These are phyloP conservation scores for Abrostola triplasia DNA, from an alignment of 2,888 invertebrate genomes.

Conservation along the genomic window DNA sequence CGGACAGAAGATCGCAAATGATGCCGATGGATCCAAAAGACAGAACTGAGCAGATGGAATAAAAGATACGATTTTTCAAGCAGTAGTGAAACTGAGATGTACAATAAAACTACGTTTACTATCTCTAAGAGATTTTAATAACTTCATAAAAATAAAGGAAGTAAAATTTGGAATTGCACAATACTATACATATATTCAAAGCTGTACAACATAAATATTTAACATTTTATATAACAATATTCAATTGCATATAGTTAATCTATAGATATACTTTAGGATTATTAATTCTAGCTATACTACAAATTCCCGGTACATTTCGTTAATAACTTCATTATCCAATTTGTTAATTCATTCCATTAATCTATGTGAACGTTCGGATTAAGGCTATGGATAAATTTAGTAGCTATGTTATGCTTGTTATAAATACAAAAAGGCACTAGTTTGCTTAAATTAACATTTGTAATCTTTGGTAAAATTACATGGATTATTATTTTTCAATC, in stretches of 20 bases:
- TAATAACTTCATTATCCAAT: slow-evolving; percentile 20
- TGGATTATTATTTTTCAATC: slow-evolving; percentile 29
- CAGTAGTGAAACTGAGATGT: neutral
- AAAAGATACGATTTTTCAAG: neutral
- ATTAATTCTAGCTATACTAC: slow-evolving; percentile 34
- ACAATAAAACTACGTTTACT: slow-evolving; percentile 53
- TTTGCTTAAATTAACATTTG: slow-evolving; percentile 51
- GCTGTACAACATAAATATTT: slow-evolving; percentile 60
- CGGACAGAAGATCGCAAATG: no score
- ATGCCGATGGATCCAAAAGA: no score
- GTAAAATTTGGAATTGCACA: slow-evolving; percentile 64
- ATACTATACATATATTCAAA: slow-evolving; percentile 59
- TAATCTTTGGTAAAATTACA: slow-evolving; percentile 57
- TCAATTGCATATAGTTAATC: slow-evolving; percentile 35
- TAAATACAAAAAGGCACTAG: slow-evolving; percentile 53
- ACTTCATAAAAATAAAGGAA: slow-evolving; percentile 57
- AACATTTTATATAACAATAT: slow-evolving; percentile 55
- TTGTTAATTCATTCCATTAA: slow-evolving; percentile 9
- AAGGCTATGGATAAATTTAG: slow-evolving; percentile 38
- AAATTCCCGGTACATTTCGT: slow-evolving; percentile 29
- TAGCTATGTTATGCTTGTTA: slow-evolving; percentile 41
- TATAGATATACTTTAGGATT: slow-evolving; percentile 43
- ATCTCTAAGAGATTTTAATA: slow-evolving; percentile 64
- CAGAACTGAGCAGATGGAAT: neutral
- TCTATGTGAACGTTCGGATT: slow-evolving; percentile 37